Percentiles rank a stretch among this genome's conserved stretches.
phyloP scores from a whole-genome alignment of 2,888 invertebrate genomes.

The Cheilosia scutellata region DNA sequence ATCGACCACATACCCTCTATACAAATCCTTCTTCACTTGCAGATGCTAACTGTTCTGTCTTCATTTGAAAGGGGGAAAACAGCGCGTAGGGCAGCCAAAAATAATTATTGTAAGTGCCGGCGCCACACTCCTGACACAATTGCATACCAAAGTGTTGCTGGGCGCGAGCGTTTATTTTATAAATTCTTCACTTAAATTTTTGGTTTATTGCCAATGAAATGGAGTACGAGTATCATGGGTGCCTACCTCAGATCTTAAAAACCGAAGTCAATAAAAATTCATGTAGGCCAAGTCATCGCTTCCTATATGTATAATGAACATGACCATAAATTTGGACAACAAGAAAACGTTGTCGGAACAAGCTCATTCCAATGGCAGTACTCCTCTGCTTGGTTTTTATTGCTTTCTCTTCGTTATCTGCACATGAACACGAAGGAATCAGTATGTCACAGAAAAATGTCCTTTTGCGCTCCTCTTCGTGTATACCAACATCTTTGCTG shows the following conservation, averaged over 20 bases:
- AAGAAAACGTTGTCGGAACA: constrained; percentile 66
- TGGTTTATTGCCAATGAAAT: constrained; percentile 70
- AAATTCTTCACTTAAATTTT: constrained; percentile 39
- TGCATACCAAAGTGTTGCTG: constrained; percentile 53
- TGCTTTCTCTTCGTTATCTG: constrained; percentile 70
- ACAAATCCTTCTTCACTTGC: constrained; percentile 9
- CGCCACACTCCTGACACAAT: constrained; percentile 74
- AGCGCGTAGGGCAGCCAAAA: neutral
- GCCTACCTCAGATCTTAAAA: constrained; percentile 3
- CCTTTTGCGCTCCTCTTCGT: constrained; percentile 53
- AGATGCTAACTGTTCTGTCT: constrained; percentile 31
- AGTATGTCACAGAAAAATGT: constrained; percentile 72
- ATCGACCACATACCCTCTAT: neutral
- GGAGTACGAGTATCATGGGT: constrained; percentile 34
- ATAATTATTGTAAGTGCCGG: constrained; percentile 61
- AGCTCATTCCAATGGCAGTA: constrained; percentile 58
- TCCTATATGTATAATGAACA: constrained; percentile 5
- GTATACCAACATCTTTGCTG: constrained; percentile 53
- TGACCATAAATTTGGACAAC: constrained; percentile 63
- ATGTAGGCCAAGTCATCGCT: constrained; percentile 41
- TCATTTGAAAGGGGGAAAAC: constrained; percentile 17
- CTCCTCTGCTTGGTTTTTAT: constrained; percentile 55
- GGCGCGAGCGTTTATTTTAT: constrained; percentile 50
- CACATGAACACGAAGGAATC: constrained; percentile 66
- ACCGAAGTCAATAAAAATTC: constrained; percentile 62